phyloP scores from a whole-genome alignment of 2,797 vertebrate species.

The Hoplostethus atlanticus region DNA sequence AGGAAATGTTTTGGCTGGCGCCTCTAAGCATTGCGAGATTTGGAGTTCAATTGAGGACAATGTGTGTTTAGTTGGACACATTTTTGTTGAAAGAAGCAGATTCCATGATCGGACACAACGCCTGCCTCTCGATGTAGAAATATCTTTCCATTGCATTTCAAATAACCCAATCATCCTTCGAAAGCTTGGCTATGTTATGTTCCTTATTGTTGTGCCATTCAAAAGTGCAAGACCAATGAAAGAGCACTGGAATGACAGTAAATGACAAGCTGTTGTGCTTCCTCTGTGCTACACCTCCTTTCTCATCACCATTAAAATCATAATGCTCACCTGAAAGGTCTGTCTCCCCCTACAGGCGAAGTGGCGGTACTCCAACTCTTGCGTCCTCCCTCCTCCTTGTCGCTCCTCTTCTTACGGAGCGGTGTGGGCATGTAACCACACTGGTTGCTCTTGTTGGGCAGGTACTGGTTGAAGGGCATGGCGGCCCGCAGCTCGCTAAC shows the following conservation, averaged over 20 bases:
- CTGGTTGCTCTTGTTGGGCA: slow-evolving; percentile 97
- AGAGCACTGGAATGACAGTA: slow-evolving; percentile 5
- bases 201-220: neutral
- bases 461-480: slow-evolving; percentile 99
- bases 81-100: neutral
- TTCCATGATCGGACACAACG: neutral
- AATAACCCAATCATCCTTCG: neutral
- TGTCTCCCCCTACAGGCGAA: slow-evolving; percentile 91
- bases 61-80: neutral
- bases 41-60: neutral
- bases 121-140: too few species aligned
- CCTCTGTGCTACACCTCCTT: neutral
- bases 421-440: slow-evolving; percentile 90
- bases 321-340: slow-evolving; percentile 91
- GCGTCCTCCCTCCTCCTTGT: slow-evolving; percentile 88
- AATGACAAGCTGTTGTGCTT: neutral
- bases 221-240: neutral
- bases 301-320: neutral
- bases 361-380: slow-evolving; percentile 96
- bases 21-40: neutral
- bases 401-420: slow-evolving; percentile 88
- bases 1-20: neutral
- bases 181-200: neutral
- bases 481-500: slow-evolving; percentile 91
- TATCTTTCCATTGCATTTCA: neutral